Conservation (phyloP, 2,888 invertebrate species). For the Crocallis elinguaria region DNA sequence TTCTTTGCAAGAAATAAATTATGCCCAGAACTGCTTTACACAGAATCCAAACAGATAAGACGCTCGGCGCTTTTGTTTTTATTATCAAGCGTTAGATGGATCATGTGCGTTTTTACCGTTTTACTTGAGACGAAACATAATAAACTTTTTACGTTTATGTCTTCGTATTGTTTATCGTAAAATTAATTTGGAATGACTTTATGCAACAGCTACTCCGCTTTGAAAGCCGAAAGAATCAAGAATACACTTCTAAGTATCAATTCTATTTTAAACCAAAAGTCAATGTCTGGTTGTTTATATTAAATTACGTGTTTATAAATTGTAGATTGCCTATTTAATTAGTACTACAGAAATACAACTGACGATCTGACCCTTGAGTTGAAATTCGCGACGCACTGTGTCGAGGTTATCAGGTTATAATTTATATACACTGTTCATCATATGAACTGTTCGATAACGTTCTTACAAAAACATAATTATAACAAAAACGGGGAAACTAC, state of each 20-base stretch:
- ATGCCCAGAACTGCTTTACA: slow-evolving; percentile 67
- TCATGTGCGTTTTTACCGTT: slow-evolving; percentile 33
- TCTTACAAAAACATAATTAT: neutral
- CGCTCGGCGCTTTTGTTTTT: slow-evolving; percentile 34
- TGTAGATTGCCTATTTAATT: too few species aligned
- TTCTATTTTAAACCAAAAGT: too few species aligned
- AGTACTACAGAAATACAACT: neutral
- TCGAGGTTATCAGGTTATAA: slow-evolving; percentile 5
- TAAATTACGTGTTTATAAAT: too few species aligned
- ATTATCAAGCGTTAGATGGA: slow-evolving; percentile 35
- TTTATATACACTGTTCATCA: neutral
- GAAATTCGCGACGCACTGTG: neutral
- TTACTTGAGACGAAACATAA: slow-evolving; percentile 30
- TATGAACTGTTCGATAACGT: neutral
- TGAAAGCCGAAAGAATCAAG: neutral
- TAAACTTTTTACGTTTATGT: slow-evolving; percentile 24
- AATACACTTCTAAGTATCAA: neutral
- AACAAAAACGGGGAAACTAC: too few species aligned
- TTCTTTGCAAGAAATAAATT: slow-evolving; percentile 81
- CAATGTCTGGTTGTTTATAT: too few species aligned
- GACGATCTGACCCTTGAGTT: slow-evolving; percentile 10
- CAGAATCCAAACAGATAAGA: slow-evolving; percentile 71
- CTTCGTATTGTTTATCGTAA: slow-evolving; percentile 18
- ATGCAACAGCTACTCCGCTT: slow-evolving; percentile 3
- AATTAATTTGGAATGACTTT: slow-evolving; percentile 9